Base-by-base conservation (phyloP, 2,888 invertebrate genomes). In the Graphium colonna region DNA sequence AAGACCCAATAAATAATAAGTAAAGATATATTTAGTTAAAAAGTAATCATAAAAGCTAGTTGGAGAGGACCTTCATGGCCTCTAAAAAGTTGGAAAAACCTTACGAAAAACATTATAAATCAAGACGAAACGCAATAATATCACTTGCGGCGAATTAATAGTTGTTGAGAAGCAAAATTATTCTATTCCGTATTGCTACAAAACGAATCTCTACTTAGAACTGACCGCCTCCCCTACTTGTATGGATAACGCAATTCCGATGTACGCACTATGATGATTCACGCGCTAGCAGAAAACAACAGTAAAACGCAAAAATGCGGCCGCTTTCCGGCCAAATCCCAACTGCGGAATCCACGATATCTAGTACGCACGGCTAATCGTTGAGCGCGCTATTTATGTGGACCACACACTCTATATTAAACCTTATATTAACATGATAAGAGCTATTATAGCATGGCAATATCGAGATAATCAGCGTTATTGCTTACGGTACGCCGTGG, bases 251-350 rank as follows among this genome's bases (percentile, higher is more conserved):
- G 21, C 21, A 21, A 21, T 42, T 7, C 7, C n/a, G 17, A 13
- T 13, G 13, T 15, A 51, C 51, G 53, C 49, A 31, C 46, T 47
- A 42, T 42, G 46, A 42, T 55, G 43, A 43, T 43, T 51, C 56
- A 43, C 38, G 33, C 46, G 54, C 51, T 59, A 63, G 61, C 60
- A 60, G 60, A 62, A 65, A 12, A 59, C 69, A 70, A 69, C 67
- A 56, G 64, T 64, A 60, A 67, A 60, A 58, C 59, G 65, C 64
- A 66, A 67, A 64, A 64, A 64, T 56, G 61, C 56, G 75, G 77
- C 65, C 63, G 41, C 54, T 62, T 59, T 78, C 80, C 79, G 78
- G 72, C 65, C 52, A 67, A 72, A 59, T 58, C 60, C 62, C 55
- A 59, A 59, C 58, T 57, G 10, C 48, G 48, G 53, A 44, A 60